phyloP scores from a whole-genome alignment of 2,888 invertebrate species.

The Pseudanteris insignis region DNA sequence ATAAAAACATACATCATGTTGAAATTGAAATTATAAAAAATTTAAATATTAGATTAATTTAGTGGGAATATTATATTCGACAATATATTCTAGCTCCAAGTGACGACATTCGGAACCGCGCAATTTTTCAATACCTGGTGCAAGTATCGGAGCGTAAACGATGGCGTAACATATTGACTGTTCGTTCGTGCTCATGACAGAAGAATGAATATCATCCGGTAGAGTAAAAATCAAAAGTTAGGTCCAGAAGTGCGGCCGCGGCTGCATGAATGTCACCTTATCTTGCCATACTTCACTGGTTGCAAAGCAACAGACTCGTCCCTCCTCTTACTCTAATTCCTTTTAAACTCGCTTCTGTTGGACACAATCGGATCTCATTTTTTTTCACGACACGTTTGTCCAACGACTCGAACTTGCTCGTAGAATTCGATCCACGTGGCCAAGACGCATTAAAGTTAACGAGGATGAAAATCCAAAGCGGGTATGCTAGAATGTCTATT shows the following conservation, averaged over 20 bases:
- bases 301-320: conserved; percentile 8
- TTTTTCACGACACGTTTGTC: conserved; percentile 52
- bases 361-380: too few relatives aligned
- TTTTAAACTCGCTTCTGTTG: conserved; percentile 2
- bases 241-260: conserved; percentile 3
- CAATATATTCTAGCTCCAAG: too few relatives aligned
- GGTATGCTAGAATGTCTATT: too few relatives aligned
- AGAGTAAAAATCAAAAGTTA: conserved; percentile 22
- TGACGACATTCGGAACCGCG: too few relatives aligned
- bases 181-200: conserved; percentile 12
- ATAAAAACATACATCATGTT: too few relatives aligned
- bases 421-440: conserved; percentile 25
- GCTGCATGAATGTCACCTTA: conserved; percentile 30
- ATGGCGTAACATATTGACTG: background rate
- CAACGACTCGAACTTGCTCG: conserved; percentile 30
- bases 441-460: conserved; percentile 31
- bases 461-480: conserved; percentile 24
- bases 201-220: conserved; percentile 16
- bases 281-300: conserved; percentile 27
- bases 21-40: too few relatives aligned
- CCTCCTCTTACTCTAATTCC: conserved; percentile 41
- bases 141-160: conserved; percentile 9
- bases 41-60: too few relatives aligned
- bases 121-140: too few relatives aligned
- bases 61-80: too few relatives aligned